Evolutionary conservation across 2,888 invertebrate genomes (phyloP), one percentile per base, ranked within the genome.

Genomic region (Pocota personata): DNA sequence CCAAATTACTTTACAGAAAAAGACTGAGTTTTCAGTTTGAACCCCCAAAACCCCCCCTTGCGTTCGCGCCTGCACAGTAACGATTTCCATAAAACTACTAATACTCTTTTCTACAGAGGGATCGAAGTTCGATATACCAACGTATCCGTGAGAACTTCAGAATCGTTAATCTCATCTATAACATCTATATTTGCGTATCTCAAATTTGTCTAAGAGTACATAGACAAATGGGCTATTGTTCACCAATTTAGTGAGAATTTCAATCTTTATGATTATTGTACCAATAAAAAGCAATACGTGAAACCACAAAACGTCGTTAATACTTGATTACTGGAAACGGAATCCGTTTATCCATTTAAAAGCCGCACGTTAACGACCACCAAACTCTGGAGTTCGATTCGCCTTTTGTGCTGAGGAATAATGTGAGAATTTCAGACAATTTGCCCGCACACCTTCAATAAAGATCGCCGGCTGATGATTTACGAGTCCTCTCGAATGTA

Each of bases 141-240:
- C 3, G n/a, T 48, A 3, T 48, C 5, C 52, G 19, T 69, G 69
- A 40, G 69, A 69, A 60, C 19, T 21, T 7, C 8, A 14, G 2
- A 50, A 12, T 73, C 52, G 24, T n/a, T 58, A 8, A 27, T 35
- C 55, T 50, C 21, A 7, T 35, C 14, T 8, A 14, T 21, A 57
- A 57, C 52, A 46, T 78, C 60, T 71, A 32, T 43, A 64, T 64
- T 43, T 21, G 27, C 21, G 19, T 32, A 19, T 32, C n/a, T 32
- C 16, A 19, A 67, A 75, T 73, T 80, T 80, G 75, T 75, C 67
- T 50, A n/a, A n/a, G n/a, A n/a, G n/a, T n/a, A n/a, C 19, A 24
- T 6, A 32, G 35, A 73, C 80, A 80, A 67, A 80, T 58, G 40
- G 12, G 7, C 32, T 72, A 72, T 67, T 73, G 35, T 60, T 75